phyloP scores from a whole-genome alignment of 1,140 invertebrate species.

The Hermatobates lingyangjiaoensis region DNA sequence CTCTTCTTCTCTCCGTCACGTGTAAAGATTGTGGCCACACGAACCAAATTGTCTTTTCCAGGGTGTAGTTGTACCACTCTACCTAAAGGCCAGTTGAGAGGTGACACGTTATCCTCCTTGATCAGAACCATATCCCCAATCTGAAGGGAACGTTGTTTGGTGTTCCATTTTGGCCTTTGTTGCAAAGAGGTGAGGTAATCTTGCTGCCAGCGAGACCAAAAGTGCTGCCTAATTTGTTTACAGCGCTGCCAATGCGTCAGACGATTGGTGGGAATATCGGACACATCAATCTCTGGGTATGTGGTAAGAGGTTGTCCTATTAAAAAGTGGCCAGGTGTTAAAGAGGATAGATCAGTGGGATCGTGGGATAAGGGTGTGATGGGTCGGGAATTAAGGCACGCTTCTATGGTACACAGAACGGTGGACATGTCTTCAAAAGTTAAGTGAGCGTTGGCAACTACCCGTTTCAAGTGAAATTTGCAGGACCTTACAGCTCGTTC shows the following conservation, averaged over 20 bases:
- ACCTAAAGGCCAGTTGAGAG: too few relatives aligned
- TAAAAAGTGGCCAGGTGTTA: background rate
- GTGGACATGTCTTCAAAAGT: constrained; percentile 20
- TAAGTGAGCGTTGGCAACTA: background rate
- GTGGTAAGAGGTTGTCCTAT: constrained; percentile 4
- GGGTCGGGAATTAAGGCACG: constrained; percentile 18
- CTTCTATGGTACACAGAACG: constrained; percentile 17
- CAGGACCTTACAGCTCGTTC: background rate
- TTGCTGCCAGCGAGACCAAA: constrained; percentile 9
- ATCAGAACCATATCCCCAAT: too few relatives aligned
- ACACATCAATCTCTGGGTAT: constrained; percentile 16
- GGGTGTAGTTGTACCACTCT: too few relatives aligned
- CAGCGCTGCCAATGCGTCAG: constrained; percentile 5
- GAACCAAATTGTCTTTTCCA: too few relatives aligned
- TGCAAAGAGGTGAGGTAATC: constrained; percentile 11
- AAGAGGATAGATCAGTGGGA: constrained; percentile 3
- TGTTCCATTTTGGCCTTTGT: constrained; percentile 9
- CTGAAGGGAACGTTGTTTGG: too few relatives aligned
- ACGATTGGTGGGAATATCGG: constrained; percentile 11
- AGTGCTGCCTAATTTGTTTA: constrained; percentile 6
- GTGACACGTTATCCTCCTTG: too few relatives aligned
- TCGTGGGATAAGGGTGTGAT: constrained; percentile 5
- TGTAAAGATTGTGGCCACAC: too few relatives aligned
- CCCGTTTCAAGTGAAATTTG: background rate
- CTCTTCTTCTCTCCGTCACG: too few relatives aligned